Evolutionary conservation across 2,797 vertebrate species (phyloP).

Genomic region (Lagorchestes hirsutus): DNA sequence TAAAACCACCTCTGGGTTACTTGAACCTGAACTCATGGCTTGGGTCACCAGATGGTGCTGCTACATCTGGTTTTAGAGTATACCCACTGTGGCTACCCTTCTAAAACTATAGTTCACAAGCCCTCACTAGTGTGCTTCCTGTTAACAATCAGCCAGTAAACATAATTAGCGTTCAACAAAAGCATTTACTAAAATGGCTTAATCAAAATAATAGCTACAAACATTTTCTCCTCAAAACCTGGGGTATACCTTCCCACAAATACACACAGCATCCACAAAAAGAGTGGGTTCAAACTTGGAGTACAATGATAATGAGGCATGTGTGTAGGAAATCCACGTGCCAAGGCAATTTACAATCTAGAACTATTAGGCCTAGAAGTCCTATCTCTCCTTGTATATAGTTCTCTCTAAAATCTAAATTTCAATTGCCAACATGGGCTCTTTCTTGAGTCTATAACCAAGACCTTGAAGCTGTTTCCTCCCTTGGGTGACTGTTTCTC

Average conservation of each 20-base stretch:
- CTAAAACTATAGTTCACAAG: background rate
- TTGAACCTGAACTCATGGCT: background rate
- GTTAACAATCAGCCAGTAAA: background rate
- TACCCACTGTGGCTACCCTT: background rate
- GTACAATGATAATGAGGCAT: background rate
- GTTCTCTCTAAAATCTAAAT: background rate
- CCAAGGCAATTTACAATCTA: background rate
- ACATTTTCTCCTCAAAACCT: background rate
- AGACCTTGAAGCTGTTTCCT: background rate
- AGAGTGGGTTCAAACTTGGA: background rate
- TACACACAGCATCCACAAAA: background rate
- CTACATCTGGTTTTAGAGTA: background rate
- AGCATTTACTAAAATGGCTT: background rate
- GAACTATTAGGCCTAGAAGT: background rate
- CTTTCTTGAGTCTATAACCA: background rate
- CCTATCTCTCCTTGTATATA: background rate
- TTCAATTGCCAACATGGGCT: background rate
- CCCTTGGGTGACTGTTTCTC: background rate
- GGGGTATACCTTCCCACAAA: background rate
- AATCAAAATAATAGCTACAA: background rate
- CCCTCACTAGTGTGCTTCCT: background rate
- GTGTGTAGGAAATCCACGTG: background rate
- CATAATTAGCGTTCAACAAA: background rate
- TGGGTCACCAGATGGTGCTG: background rate
- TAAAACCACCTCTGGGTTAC: background rate